phyloP scores from a whole-genome alignment of 2,888 invertebrate genomes.

The Philhelius pedissequus region DNA sequence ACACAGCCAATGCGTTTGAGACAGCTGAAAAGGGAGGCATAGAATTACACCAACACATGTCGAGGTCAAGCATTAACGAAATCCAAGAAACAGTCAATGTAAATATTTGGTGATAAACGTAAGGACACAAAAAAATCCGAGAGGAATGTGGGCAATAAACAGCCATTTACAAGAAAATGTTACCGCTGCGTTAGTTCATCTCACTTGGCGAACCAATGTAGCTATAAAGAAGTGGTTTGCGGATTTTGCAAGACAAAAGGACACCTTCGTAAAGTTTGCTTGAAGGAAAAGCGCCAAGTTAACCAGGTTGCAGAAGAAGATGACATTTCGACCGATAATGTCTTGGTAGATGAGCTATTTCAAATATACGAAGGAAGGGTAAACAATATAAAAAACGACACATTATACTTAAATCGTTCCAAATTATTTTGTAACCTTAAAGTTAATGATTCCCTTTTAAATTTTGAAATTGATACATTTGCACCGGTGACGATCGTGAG shows the following conservation, averaged over 20 bases:
- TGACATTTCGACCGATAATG: not conserved
- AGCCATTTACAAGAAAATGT: slow-evolving; percentile 14
- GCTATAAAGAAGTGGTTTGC: slow-evolving; percentile 19
- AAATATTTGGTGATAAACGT: not conserved
- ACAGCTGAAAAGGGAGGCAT: not conserved
- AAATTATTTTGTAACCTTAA: slow-evolving; percentile 15
- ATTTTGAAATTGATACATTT: slow-evolving; percentile 46
- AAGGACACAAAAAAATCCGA: not conserved
- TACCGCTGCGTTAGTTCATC: slow-evolving; percentile 19
- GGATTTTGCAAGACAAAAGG: slow-evolving; percentile 27
- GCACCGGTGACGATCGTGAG: slow-evolving; percentile 30
- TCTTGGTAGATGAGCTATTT: slow-evolving; percentile 2
- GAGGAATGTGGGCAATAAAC: not conserved
- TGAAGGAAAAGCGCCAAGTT: slow-evolving; percentile 11
- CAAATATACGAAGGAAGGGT: slow-evolving; percentile 25
- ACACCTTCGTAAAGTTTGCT: slow-evolving; percentile 32
- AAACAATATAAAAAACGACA: slow-evolving; percentile 8
- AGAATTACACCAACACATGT: not conserved
- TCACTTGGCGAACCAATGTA: slow-evolving; percentile 24
- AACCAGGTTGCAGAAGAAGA: slow-evolving; percentile 1
- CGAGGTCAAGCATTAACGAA: not conserved
- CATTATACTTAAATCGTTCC: not conserved
- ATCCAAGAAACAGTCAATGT: not conserved
- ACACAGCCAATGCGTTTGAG: not conserved
- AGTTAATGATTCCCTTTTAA: slow-evolving; percentile 22